Percentiles rank a stretch among this genome's conserved stretches.
Conservation (phyloP, 2,113 vertebrate genomes). For the Catharus fuscescens region DNA sequence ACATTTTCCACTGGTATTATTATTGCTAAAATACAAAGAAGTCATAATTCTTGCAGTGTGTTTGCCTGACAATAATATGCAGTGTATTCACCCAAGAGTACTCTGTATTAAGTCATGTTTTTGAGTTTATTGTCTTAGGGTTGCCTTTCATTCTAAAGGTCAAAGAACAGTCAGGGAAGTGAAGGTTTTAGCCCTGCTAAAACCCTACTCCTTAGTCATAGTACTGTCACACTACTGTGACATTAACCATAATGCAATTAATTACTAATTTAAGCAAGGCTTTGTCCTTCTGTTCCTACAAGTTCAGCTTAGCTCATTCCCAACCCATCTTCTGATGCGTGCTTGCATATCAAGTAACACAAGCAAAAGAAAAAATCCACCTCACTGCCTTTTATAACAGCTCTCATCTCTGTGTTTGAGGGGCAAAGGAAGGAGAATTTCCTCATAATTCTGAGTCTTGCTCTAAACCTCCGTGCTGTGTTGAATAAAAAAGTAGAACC, state of each 20-base stretch:
- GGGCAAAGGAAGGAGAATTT: slow-evolving; percentile 11
- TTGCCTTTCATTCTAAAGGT: background rate
- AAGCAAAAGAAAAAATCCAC: background rate
- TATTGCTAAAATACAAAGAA: background rate
- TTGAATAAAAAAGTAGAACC: slow-evolving; percentile 7
- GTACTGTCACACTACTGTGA: background rate
- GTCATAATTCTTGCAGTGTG: background rate
- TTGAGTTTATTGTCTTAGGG: background rate
- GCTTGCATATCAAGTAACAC: background rate
- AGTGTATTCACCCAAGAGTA: background rate
- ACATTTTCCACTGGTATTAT: background rate
- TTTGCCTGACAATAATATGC: background rate
- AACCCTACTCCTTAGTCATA: background rate
- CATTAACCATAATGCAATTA: background rate
- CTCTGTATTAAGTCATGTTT: background rate
- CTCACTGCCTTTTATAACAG: background rate
- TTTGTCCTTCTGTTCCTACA: background rate
- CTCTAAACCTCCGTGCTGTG: background rate
- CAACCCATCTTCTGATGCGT: background rate
- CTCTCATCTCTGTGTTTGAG: background rate
- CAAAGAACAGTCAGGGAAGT: background rate
- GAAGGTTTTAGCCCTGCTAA: background rate
- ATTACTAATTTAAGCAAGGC: background rate
- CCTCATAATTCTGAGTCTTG: background rate
- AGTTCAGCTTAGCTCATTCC: background rate